phyloP scores from a whole-genome alignment of 2,113 vertebrate species.

The Tonatia bakeri region DNA sequence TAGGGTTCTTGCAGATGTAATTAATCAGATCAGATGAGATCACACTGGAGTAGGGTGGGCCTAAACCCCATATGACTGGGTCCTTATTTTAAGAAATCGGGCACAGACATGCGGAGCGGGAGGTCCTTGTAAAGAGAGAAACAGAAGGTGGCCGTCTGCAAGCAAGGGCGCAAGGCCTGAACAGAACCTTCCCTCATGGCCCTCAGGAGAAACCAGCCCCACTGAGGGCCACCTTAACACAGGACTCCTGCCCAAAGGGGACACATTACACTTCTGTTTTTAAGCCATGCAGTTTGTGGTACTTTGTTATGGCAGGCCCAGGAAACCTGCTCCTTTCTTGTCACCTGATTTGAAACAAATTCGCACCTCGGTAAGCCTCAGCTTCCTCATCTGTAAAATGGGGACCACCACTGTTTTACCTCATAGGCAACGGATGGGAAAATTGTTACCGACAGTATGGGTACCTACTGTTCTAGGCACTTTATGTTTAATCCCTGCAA shows the following conservation, averaged over 20 bases:
- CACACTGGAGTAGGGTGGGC: not conserved
- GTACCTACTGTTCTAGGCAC: not conserved
- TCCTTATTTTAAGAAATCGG: not conserved
- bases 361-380: not conserved
- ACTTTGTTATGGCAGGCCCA: not conserved
- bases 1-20: not conserved
- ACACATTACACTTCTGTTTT: accelerated
- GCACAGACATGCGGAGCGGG: not conserved
- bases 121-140: accelerated
- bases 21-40: not conserved
- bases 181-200: not conserved
- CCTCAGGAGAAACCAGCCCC: not conserved
- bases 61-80: accelerated
- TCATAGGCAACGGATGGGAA: accelerated
- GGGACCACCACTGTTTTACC: not conserved
- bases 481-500: not conserved
- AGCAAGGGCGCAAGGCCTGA: not conserved
- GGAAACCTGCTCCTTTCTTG: not conserved
- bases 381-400: not conserved
- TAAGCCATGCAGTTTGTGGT: not conserved
- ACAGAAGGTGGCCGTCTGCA: not conserved
- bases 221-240: accelerated
- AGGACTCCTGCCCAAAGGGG: not conserved
- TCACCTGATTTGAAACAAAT: not conserved
- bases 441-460: not conserved